Conservation (phyloP, 2,797 vertebrate genomes). For the Ficedula albicollis region DNA sequence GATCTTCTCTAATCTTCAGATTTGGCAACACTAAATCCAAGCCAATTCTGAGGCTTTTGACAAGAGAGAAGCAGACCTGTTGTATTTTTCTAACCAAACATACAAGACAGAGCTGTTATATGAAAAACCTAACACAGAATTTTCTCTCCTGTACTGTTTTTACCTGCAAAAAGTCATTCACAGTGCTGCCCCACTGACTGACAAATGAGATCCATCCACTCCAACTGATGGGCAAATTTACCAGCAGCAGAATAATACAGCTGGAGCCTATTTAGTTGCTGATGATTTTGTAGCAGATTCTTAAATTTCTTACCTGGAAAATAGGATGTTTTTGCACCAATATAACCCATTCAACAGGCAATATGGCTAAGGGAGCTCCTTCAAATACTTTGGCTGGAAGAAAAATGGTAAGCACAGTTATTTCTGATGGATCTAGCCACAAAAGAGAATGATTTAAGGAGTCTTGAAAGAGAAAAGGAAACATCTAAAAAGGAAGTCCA, state of each 20-base stretch:
- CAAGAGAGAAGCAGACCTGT: neutral
- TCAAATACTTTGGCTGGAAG: neutral
- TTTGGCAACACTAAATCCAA: neutral
- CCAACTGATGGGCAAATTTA: neutral
- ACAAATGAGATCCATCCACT: neutral
- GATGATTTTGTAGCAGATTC: neutral
- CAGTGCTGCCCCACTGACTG: neutral
- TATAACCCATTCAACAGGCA: constrained; percentile 4
- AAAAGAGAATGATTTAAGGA: constrained; percentile 30
- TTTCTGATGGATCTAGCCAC: neutral
- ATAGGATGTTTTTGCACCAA: neutral
- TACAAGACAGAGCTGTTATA: neutral
- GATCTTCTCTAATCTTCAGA: neutral
- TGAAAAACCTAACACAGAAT: neutral
- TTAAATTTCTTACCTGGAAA: neutral
- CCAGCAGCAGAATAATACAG: neutral
- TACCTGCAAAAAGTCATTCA: neutral
- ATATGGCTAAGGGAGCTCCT: neutral
- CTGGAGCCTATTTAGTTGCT: neutral
- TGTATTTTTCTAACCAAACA: neutral
- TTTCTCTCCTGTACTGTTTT: neutral
- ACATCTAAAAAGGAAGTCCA: neutral
- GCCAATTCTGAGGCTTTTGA: neutral
- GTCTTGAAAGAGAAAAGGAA: constrained; percentile 36
- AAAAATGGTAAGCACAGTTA: constrained; percentile 13